phyloP scores from a whole-genome alignment of 1,140 invertebrate genomes.

The Chironomus tepperi region DNA sequence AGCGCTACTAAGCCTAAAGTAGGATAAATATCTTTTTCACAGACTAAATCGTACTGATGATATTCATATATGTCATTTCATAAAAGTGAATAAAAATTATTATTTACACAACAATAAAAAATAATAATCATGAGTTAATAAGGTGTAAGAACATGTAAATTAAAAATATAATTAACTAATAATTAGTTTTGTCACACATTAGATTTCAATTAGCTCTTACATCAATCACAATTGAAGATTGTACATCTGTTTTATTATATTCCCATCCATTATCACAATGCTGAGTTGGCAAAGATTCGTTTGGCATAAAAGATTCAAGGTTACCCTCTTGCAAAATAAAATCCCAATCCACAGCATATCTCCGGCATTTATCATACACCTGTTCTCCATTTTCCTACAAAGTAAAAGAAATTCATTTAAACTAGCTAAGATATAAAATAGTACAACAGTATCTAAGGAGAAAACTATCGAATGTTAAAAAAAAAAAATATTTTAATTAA shows the following conservation, averaged over 20 bases:
- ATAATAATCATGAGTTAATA: too few relatives aligned
- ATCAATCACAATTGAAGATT: slow-evolving; percentile 72
- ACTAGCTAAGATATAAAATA: too few relatives aligned
- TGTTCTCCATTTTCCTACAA: slow-evolving; percentile 1
- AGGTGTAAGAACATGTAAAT: too few relatives aligned
- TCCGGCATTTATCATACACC: slow-evolving; percentile 50
- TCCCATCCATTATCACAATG: slow-evolving; percentile 70
- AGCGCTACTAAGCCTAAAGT: slow-evolving; percentile 72
- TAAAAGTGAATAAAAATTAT: too few relatives aligned
- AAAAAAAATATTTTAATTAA: not conserved
- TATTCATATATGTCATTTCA: slow-evolving; percentile 24
- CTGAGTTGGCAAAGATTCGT: slow-evolving; percentile 52
- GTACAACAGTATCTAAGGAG: not conserved
- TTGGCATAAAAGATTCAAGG: slow-evolving; percentile 39
- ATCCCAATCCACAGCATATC: slow-evolving; percentile 65
- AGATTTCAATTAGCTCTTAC: slow-evolving; percentile 44
- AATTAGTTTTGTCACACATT: too few relatives aligned
- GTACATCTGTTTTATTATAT: slow-evolving; percentile 57
- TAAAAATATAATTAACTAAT: too few relatives aligned
- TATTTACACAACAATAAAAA: too few relatives aligned
- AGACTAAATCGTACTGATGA: slow-evolving; percentile 76
- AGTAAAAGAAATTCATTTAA: slow-evolving; percentile 31
- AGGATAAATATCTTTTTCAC: slow-evolving; percentile 72
- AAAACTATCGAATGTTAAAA: not conserved
- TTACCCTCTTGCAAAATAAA: slow-evolving; percentile 39